Base-by-base conservation (phyloP, 2,888 invertebrate species). In the Meiosimyza decipiens region DNA sequence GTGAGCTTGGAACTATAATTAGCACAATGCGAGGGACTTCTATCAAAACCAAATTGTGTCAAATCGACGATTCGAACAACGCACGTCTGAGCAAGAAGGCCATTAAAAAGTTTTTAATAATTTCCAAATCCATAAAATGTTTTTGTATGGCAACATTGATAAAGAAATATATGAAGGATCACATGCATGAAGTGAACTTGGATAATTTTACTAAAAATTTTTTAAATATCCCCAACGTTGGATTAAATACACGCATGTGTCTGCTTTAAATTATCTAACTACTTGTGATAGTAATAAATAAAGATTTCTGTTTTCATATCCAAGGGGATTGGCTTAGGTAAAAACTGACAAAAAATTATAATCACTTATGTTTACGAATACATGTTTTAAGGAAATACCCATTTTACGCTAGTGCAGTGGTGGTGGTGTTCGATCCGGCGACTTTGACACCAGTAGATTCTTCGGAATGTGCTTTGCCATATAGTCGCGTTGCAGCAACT, bases 381-480 rank as follows among this genome's bases (percentile, higher is more conserved):
- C n/a, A 54, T 13, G 33, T 59, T n/a, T 49, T 6, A 64, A 64
- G 18, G 64, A 49, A 64, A 64, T 49, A 64, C 64, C 66, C 65
- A 68, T 13, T 6, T 33, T 12, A 62, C 49, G 69, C 80, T 80
- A 85, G 72, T 86, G 87, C 73, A 87, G 80, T 60, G 87, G 87
- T 71, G 86, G 87, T 76, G 88, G 87, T 78, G 87, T 86, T 79
- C 87, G 86, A 79, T 85, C 84, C 68, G 81, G 82, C 74, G 81
- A 82, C 78, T 85, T 86, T 69, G 80, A 81, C 75, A 82, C 80
- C 67, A 86, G 78, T 74, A 87, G 79, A 68, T 82, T 84, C 79
- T 85, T 84, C 75, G 87, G 88, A 77, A 87, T 83, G 77, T 87
- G 86, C 75, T 85, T 85, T 75, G 80, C 81, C 67, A 83, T 83